Evolutionary conservation across 1,140 invertebrate species (phyloP).

Genomic region (Bombus waltoni): DNA sequence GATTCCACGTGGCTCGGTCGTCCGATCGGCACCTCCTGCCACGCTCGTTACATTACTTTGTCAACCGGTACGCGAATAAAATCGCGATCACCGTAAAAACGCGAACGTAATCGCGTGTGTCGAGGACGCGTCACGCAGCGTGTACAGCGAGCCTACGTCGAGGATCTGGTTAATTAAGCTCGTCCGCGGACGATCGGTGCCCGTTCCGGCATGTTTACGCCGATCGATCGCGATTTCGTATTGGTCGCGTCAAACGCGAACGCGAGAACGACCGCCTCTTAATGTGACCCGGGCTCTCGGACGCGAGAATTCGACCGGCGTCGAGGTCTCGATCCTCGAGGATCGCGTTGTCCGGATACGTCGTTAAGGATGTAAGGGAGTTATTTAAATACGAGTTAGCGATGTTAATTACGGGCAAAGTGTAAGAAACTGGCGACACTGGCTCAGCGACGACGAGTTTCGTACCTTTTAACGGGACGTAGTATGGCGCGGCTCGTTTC

Average conservation of each 20-base stretch:
- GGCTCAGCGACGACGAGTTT: constrained; percentile 1
- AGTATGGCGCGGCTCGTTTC: neutral
- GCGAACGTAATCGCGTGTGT: constrained; percentile 42
- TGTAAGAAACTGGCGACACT: constrained; percentile 9
- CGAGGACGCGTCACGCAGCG: constrained; percentile 6
- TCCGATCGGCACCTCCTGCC: constrained; percentile 61
- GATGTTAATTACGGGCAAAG: constrained; percentile 33
- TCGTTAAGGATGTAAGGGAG: constrained; percentile 37
- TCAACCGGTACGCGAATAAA: constrained; percentile 35
- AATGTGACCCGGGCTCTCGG: too few relatives aligned
- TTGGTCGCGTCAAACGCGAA: constrained; percentile 34
- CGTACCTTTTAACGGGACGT: constrained; percentile 25
- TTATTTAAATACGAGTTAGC: constrained; percentile 44
- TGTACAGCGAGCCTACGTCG: neutral
- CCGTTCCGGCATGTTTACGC: constrained; percentile 43
- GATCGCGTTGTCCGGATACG: neutral
- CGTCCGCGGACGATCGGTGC: constrained; percentile 9
- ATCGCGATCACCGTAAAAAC: constrained; percentile 53
- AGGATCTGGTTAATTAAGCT: constrained; percentile 53
- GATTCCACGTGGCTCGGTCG: constrained; percentile 49
- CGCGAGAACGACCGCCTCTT: constrained; percentile 10
- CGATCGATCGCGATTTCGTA: constrained; percentile 34
- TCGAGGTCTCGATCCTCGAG: too few relatives aligned
- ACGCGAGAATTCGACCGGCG: neutral
- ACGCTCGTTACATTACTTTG: constrained; percentile 53